These are phyloP conservation scores for Drosophila triauraria DNA, from an alignment of 1,140 invertebrate genomes.

Conservation along the genomic window DNA sequence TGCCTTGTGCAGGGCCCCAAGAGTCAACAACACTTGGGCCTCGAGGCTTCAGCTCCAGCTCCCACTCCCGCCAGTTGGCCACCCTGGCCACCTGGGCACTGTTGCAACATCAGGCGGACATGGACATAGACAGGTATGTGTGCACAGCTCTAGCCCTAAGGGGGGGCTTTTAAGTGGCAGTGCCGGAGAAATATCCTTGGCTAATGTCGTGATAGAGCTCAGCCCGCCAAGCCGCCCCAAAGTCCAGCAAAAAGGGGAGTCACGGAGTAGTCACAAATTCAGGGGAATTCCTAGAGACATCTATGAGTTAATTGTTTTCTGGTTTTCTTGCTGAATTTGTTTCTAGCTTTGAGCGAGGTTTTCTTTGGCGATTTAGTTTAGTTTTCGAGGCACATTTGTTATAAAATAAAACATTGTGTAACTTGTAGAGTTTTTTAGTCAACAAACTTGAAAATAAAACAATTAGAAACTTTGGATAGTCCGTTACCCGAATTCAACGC, in stretches of 20 bases:
- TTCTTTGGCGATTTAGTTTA: background rate
- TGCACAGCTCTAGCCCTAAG: conserved; percentile 1
- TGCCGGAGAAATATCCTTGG: conserved; percentile 77
- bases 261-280: conserved; percentile 38
- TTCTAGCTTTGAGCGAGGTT: background rate
- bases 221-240: conserved; percentile 13
- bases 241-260: conserved; percentile 47
- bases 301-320: conserved; percentile 46
- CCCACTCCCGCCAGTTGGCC: conserved; percentile 9
- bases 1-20: conserved; percentile 69
- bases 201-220: conserved; percentile 73
- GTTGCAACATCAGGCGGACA: conserved; percentile 66
- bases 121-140: conserved; percentile 36
- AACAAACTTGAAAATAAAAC: background rate
- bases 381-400: conserved; percentile 3
- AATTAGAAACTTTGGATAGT: conserved; percentile 4
- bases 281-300: conserved; percentile 52
- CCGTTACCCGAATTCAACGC: conserved; percentile 52
- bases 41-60: conserved; percentile 22
- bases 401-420: background rate
- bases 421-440: conserved; percentile 18
- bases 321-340: background rate
- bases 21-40: conserved; percentile 75
- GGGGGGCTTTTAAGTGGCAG: conserved; percentile 49
- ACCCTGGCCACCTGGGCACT: conserved; percentile 50